Evolutionary conservation across 2,797 vertebrate species (phyloP).

Genomic region (Ctenopoma multispine): DNA sequence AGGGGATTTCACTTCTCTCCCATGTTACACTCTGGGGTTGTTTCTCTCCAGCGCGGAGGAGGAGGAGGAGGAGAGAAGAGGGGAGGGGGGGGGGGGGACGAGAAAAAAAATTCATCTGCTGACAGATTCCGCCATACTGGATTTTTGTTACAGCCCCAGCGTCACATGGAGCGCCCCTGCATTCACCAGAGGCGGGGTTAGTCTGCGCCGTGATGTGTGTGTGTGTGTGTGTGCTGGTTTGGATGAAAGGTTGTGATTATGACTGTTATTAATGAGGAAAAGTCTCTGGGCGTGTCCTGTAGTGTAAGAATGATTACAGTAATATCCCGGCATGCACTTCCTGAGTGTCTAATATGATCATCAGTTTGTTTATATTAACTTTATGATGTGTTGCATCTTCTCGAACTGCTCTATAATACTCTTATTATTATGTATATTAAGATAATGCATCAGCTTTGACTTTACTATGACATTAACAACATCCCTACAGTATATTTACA

Average conservation of each 20-base stretch:
- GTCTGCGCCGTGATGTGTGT: background rate
- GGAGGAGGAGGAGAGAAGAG: too few relatives aligned
- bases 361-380: conserved; percentile 20
- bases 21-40: conserved; percentile 54
- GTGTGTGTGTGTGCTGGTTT: background rate
- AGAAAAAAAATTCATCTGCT: conserved; percentile 77
- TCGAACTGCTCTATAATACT: background rate
- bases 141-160: conserved; percentile 81
- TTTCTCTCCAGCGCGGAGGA: conserved; percentile 21
- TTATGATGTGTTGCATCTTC: conserved; percentile 4
- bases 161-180: conserved; percentile 85
- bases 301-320: background rate
- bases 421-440: too few relatives aligned
- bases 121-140: conserved; percentile 90
- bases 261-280: conserved; percentile 29
- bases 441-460: background rate
- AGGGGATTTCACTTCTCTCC: conserved; percentile 57
- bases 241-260: conserved; percentile 15
- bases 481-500: background rate
- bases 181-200: conserved; percentile 75
- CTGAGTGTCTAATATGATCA: background rate
- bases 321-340: conserved; percentile 4
- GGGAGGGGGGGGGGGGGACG: conserved; percentile 23
- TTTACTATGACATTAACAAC: background rate
- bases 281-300: conserved; percentile 48